Percentiles rank a stretch among this genome's conserved stretches.
Evolutionary conservation across 2,888 invertebrate species (phyloP).

Genomic region (Plagodis pulveraria): DNA sequence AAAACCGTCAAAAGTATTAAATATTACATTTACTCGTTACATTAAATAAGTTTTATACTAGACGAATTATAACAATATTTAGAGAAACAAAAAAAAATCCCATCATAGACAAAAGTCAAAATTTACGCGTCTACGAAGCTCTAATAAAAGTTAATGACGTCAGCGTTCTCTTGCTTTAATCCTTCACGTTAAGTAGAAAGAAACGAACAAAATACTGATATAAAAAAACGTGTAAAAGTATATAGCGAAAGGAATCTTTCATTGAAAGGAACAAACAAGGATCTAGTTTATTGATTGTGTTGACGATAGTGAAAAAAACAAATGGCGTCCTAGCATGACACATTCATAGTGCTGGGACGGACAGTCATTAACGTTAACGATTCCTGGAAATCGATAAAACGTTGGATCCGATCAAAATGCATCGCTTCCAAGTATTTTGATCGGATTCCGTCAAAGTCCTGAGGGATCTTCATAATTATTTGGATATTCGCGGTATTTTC

Average conservation of each 20-base stretch:
- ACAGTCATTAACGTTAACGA: slow-evolving; percentile 36
- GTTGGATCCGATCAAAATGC: slow-evolving; percentile 30
- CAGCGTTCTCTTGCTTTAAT: no score
- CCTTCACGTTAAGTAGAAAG: no score
- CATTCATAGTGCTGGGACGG: slow-evolving; percentile 44
- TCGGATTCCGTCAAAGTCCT: slow-evolving; percentile 54
- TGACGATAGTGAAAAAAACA: slow-evolving; percentile 3
- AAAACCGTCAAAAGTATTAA: no score
- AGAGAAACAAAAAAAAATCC: no score
- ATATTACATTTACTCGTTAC: no score
- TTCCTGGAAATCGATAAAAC: slow-evolving; percentile 53
- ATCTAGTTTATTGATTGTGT: slow-evolving; percentile 5
- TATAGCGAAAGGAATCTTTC: background rate
- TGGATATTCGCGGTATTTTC: slow-evolving; percentile 42
- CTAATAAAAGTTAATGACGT: no score
- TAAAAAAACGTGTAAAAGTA: background rate
- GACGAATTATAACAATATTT: no score
- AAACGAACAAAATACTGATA: no score
- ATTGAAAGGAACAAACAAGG: background rate
- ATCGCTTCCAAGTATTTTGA: slow-evolving; percentile 52
- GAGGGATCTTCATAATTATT: slow-evolving; percentile 31
- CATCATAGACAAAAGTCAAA: no score
- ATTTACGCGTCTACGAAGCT: no score
- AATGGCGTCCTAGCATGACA: slow-evolving; percentile 37
- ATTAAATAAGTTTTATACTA: no score